Conservation (phyloP, 1,140 invertebrate genomes). For the Megathymus violae region DNA sequence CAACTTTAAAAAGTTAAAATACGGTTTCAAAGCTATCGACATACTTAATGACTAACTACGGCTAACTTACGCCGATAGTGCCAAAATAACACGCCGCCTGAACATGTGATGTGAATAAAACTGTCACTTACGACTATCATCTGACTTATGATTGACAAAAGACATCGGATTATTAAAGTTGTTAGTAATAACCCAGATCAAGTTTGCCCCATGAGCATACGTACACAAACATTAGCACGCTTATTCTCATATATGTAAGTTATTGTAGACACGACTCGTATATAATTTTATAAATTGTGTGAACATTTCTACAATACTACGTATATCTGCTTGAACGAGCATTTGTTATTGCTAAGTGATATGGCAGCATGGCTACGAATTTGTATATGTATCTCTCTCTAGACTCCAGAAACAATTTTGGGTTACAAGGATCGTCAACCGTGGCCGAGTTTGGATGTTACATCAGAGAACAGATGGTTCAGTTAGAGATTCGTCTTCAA, state of each 20-base stretch:
- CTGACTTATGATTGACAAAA: too few relatives aligned
- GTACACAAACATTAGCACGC: too few relatives aligned
- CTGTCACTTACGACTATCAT: too few relatives aligned
- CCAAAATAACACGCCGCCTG: too few relatives aligned
- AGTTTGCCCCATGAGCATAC: too few relatives aligned
- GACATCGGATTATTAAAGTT: too few relatives aligned
- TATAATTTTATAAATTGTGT: background rate
- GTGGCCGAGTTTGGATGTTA: conserved; percentile 20
- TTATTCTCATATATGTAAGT: background rate
- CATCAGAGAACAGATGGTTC: background rate
- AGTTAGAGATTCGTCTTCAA: background rate
- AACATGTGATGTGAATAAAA: too few relatives aligned
- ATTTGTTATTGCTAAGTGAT: background rate
- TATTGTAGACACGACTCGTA: background rate
- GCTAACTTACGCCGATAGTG: too few relatives aligned
- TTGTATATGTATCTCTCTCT: background rate
- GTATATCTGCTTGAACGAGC: conserved; percentile 4
- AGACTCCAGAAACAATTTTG: conserved; percentile 7
- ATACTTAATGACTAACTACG: too few relatives aligned
- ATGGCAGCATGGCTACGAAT: background rate
- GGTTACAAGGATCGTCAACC: conserved; percentile 10
- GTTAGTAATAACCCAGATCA: too few relatives aligned
- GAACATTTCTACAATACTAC: background rate
- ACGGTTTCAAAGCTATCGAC: too few relatives aligned
- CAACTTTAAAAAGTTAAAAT: too few relatives aligned